Conservation (phyloP, 23 tunicate species). For the Oikopleura albicans region DNA sequence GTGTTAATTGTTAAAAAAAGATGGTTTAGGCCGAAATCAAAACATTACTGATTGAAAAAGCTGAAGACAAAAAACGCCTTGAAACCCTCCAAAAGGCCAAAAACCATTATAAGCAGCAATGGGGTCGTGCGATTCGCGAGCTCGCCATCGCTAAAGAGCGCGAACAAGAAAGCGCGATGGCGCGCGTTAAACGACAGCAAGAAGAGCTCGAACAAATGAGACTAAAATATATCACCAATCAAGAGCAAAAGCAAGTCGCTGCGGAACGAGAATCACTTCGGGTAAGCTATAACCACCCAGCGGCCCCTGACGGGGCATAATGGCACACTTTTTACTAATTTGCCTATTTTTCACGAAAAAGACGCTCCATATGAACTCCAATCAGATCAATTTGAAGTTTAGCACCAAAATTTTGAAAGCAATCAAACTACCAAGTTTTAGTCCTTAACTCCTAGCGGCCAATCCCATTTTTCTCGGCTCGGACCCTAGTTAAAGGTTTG, state of each 20-base stretch:
- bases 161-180: conserved; percentile 75
- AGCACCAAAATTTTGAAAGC: no score
- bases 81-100: conserved; percentile 69
- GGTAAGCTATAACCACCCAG: no score
- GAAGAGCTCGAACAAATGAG: conserved; percentile 62
- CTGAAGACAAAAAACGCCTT: conserved; percentile 62
- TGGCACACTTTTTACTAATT: no score
- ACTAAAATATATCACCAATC: conserved; percentile 30
- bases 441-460: no score
- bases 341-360: no score
- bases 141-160: conserved; percentile 57
- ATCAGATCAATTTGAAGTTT: no score
- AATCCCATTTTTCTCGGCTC: no score
- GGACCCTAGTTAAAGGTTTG: no score
- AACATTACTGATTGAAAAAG: conserved; percentile 24
- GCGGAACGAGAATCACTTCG: conserved; percentile 25
- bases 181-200: conserved; percentile 59
- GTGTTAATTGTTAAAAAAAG: no score
- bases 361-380: no score
- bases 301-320: no score
- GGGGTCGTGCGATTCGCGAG: conserved; percentile 77
- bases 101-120: conserved; percentile 90
- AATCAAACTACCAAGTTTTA: no score
- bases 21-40: conserved; percentile 14
- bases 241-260: conserved; percentile 43